These are phyloP conservation scores for Doryteuthis pealeii DNA, from an alignment of 1,140 invertebrate genomes.

Conservation along the genomic window DNA sequence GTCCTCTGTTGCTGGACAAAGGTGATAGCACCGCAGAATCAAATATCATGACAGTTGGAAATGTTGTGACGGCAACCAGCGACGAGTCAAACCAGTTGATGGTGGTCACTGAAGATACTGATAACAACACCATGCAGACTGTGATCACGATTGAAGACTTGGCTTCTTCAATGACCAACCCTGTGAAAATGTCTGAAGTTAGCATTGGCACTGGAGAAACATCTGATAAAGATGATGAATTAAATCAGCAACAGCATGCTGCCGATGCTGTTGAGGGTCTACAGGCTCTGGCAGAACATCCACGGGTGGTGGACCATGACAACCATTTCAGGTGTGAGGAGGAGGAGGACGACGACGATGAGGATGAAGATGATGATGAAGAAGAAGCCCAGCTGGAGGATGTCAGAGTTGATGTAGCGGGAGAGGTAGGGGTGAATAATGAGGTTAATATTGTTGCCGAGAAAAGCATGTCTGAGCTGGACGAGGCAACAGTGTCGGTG, in stretches of 20 bases:
- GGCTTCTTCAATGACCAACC: conserved; percentile 29
- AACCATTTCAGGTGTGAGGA: conserved; percentile 28
- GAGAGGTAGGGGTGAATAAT: background rate
- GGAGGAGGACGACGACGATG: conserved; percentile 27
- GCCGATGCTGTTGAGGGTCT: conserved; percentile 54
- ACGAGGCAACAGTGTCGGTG: conserved; percentile 11
- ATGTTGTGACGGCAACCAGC: conserved; percentile 32
- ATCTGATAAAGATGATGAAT: background rate
- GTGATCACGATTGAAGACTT: conserved; percentile 35
- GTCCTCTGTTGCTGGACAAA: background rate
- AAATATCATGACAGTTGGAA: conserved; percentile 38
- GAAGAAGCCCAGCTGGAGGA: background rate
- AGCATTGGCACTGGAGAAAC: conserved; percentile 4
- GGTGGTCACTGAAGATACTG: conserved; percentile 29
- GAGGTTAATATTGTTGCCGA: background rate
- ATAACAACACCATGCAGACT: conserved; percentile 23
- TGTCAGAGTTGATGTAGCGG: no score
- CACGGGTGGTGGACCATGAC: conserved; percentile 34
- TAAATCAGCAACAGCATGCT: conserved; percentile 38
- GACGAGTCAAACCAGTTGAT: conserved; percentile 28
- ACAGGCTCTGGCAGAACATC: conserved; percentile 50
- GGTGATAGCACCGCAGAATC: conserved; percentile 22
- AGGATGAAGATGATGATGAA: conserved; percentile 2
- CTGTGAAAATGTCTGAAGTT: conserved; percentile 20
- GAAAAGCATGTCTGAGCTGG: background rate